phyloP scores from a whole-genome alignment of 2,797 vertebrate genomes.

The Todus mexicanus region DNA sequence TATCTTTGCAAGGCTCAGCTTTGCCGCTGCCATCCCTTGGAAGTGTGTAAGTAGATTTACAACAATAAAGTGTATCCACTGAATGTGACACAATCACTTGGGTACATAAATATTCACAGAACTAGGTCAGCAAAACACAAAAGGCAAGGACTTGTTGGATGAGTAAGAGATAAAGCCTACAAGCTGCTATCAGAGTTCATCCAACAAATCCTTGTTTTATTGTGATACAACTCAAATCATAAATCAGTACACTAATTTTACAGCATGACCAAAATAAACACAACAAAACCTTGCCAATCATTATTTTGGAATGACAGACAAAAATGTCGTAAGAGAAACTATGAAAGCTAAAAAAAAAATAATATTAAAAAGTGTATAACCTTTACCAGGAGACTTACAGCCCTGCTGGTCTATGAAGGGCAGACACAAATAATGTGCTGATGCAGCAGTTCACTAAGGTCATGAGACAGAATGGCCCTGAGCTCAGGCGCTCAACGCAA shows the following conservation, averaged over 20 bases:
- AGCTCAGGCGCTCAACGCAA: neutral
- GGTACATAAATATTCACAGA: neutral
- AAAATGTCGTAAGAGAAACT: neutral
- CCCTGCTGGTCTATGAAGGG: neutral
- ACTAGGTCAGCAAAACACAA: neutral
- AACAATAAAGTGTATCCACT: neutral
- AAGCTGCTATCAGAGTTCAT: neutral
- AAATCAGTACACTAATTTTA: neutral
- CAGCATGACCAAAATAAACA: neutral
- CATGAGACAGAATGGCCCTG: neutral
- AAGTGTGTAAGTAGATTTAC: neutral
- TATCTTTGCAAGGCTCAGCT: neutral
- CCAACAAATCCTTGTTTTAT: neutral
- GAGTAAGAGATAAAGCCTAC: neutral
- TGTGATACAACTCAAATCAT: neutral
- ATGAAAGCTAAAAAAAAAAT: neutral
- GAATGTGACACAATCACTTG: neutral
- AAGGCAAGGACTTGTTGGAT: neutral
- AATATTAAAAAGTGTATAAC: neutral
- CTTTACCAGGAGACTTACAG: neutral
- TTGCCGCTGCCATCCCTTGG: neutral
- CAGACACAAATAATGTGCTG: neutral
- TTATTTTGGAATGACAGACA: neutral
- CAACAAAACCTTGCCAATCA: neutral
- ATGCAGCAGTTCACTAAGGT: neutral